Conservation (phyloP, 1,140 invertebrate species). For the Drosophila novamexicana region DNA sequence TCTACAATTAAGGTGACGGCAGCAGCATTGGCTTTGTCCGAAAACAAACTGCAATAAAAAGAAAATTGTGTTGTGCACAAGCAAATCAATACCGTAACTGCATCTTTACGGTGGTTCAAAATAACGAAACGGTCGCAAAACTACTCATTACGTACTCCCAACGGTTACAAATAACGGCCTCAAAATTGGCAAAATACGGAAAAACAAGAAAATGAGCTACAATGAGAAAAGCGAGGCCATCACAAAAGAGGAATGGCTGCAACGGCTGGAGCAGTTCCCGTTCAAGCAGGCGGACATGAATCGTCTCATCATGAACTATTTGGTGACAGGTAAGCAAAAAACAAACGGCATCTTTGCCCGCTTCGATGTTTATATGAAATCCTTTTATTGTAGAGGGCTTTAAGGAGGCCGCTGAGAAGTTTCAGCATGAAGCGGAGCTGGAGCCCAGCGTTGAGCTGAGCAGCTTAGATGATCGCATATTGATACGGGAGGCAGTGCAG, state of each 20-base stretch:
- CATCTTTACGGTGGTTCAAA: not conserved
- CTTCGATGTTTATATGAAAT: not conserved
- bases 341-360: not conserved
- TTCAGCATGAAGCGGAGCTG: slow-evolving; percentile 96
- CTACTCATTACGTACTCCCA: slow-evolving; percentile 24
- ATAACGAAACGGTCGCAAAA: slow-evolving; percentile 1
- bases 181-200: slow-evolving; percentile 90
- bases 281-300: slow-evolving; percentile 97
- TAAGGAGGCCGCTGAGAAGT: slow-evolving; percentile 99
- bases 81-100: not conserved
- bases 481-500: slow-evolving; percentile 97
- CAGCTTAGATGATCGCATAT: slow-evolving; percentile 96
- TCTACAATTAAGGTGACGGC: slow-evolving; percentile 11
- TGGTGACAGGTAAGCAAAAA: slow-evolving; percentile 89
- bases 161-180: slow-evolving; percentile 65
- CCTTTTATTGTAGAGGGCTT: slow-evolving; percentile 91
- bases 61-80: slow-evolving; percentile 4
- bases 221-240: slow-evolving; percentile 79
- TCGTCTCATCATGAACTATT: slow-evolving; percentile 98
- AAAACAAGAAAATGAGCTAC: slow-evolving; percentile 86
- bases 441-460: slow-evolving; percentile 94
- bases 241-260: slow-evolving; percentile 88
- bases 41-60: slow-evolving; percentile 19
- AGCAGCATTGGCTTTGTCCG: slow-evolving; percentile 21
- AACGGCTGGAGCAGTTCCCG: slow-evolving; percentile 90